Evolutionary conservation across 2,797 vertebrate genomes (phyloP).

Genomic region (Melanotaenia pygmaea): DNA sequence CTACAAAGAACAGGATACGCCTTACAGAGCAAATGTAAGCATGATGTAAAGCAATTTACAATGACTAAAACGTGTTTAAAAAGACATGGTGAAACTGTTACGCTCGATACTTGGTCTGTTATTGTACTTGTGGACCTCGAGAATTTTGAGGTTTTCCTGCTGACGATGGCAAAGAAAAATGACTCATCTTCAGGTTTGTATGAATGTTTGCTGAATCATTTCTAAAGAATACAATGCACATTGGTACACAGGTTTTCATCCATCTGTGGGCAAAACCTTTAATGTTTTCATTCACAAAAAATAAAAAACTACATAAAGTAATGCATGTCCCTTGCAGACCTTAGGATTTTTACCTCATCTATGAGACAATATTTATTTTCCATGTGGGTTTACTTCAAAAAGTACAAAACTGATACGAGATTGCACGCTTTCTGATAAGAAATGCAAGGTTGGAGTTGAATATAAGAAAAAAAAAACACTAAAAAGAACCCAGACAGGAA

Average conservation of each 20-base stretch:
- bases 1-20: too few species aligned
- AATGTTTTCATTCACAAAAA: slow-evolving; percentile 29
- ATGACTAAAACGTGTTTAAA: too few species aligned
- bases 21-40: too few species aligned
- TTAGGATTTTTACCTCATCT: background rate
- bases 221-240: background rate
- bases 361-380: background rate
- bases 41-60: too few species aligned
- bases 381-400: background rate
- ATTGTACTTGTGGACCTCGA: too few species aligned
- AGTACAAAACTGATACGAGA: background rate
- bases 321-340: background rate
- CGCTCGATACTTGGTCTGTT: too few species aligned
- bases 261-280: slow-evolving; percentile 21
- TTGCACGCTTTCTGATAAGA: slow-evolving; percentile 4
- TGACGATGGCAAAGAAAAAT: background rate
- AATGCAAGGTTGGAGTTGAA: slow-evolving; percentile 6
- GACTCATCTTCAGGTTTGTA: background rate
- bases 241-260: slow-evolving; percentile 9
- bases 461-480: slow-evolving; percentile 1
- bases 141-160: too few species aligned
- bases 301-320: slow-evolving; percentile 11
- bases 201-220: background rate
- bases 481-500: slow-evolving; percentile 8
- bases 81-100: too few species aligned